A percentile compares a stretch with the other conserved stretches of the same genome.
Evolutionary conservation across 23 tunicate genomes (phyloP).

Genomic region (Halocynthia aurantium): DNA sequence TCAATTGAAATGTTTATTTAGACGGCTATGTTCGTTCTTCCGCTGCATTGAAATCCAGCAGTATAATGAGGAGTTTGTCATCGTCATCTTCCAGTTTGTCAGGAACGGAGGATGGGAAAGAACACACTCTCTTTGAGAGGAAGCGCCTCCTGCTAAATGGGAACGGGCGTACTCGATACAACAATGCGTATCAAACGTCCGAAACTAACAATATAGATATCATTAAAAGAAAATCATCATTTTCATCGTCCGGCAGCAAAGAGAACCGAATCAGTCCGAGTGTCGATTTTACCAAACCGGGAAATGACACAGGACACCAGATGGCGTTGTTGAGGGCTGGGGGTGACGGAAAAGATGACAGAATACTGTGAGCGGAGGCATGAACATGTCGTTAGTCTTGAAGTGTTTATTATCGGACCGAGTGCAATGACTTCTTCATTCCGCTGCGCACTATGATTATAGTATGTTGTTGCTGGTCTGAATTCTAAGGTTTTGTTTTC

Average conservation of each 20-base stretch:
- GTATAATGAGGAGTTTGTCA: constrained; percentile 22
- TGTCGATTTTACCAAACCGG: background rate
- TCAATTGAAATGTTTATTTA: background rate
- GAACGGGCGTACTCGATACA: constrained; percentile 8
- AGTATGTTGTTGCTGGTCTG: too few relatives aligned
- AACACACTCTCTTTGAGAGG: constrained; percentile 23
- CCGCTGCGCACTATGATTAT: too few relatives aligned
- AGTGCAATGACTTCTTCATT: too few relatives aligned
- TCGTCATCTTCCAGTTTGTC: constrained; percentile 21
- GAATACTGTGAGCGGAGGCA: too few relatives aligned
- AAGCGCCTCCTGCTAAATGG: constrained; percentile 10
- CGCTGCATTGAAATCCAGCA: constrained; percentile 17
- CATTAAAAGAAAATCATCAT: background rate
- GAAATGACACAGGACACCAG: constrained; percentile 10
- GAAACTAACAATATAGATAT: constrained; percentile 1
- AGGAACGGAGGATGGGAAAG: constrained; percentile 14
- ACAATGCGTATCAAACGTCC: constrained; percentile 3
- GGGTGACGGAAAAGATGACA: background rate
- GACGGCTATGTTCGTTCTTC: constrained; percentile 6
- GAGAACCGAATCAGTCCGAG: background rate
- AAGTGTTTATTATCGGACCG: too few relatives aligned
- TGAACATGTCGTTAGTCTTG: too few relatives aligned
- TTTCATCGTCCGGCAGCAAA: constrained; percentile 6
- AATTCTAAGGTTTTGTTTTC: too few relatives aligned
- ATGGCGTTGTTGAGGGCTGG: constrained; percentile 11